Conservation (phyloP, 2,113 vertebrate genomes). For the Calidris pygmaea region DNA sequence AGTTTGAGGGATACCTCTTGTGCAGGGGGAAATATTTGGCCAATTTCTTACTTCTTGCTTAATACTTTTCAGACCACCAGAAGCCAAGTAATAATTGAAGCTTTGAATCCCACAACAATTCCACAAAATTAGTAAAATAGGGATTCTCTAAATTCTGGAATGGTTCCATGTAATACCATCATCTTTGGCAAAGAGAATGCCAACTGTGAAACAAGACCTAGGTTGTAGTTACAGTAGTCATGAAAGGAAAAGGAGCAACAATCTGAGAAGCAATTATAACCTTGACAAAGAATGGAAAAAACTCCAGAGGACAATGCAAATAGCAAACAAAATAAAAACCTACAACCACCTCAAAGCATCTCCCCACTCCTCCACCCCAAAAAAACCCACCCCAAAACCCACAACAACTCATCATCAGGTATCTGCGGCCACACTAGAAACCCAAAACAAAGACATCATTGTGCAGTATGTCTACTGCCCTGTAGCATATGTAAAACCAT, state of each 20-base stretch:
- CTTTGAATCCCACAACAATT: neutral
- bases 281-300: neutral
- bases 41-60: neutral
- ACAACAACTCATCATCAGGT: neutral
- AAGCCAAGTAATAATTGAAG: neutral
- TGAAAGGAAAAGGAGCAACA: neutral
- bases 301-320: neutral
- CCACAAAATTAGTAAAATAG: neutral
- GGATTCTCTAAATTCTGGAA: neutral
- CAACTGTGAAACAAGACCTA: neutral
- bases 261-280: neutral
- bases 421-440: neutral
- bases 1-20: neutral
- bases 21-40: neutral
- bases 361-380: neutral
- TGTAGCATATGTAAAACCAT: neutral
- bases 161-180: neutral
- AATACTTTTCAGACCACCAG: neutral
- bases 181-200: neutral
- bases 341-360: neutral
- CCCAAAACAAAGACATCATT: neutral
- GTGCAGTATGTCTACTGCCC: neutral
- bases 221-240: neutral
- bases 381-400: neutral
- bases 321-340: neutral